Base-by-base conservation (phyloP, 2,113 vertebrate genomes). In the Motacilla alba region DNA sequence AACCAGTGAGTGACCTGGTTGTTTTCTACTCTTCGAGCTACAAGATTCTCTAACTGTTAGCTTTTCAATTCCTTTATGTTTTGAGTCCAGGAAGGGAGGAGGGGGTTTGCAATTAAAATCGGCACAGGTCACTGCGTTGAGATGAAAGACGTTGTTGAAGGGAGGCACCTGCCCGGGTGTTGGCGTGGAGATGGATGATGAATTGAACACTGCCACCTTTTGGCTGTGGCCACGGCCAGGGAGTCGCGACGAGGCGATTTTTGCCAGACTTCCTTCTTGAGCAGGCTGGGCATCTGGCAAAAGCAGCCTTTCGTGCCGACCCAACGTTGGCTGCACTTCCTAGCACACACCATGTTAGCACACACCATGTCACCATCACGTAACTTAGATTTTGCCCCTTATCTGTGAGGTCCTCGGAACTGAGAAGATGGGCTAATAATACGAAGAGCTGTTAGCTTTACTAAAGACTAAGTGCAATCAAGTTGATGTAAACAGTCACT, bases 181-280 rank as follows among this genome's bases (percentile, higher is more conserved):
- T 49, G n/a, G 39, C 8, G 9, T 67, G 78, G 80, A 70, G 62
- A 79, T 77, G 89, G 91, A 96, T 94, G 96, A 95, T 64, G 96
- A 83, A 97, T 95, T 95, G 96, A 96, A 97, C 87, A 94, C 93
- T 97, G 97, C 96, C 97, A 97, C 92, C 97, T 97, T 95, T 98
- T 96, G 96, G 96, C 91, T 96, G 89, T 53, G 86, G 64, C 89
- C 91, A 94, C 18, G 58, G 90, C 66, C 55, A 95, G 73, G 91
- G 82, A 16, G 15, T 10, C 52, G 64, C 6, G 72, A 49, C 43
- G 10, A 76, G 73, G 28, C 74, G 81, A 31, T 59, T 79, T 82
- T 66, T 80, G 31, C 52, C 82, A 66, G 82, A 37, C 28, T 95
- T 89, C 90, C 46, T 73, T 46, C 17, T 9, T 55, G 63, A 55